A percentile compares a stretch with the other conserved stretches of the same genome.
Conservation (phyloP, 2,797 vertebrate genomes). For the Luscinia luscinia region DNA sequence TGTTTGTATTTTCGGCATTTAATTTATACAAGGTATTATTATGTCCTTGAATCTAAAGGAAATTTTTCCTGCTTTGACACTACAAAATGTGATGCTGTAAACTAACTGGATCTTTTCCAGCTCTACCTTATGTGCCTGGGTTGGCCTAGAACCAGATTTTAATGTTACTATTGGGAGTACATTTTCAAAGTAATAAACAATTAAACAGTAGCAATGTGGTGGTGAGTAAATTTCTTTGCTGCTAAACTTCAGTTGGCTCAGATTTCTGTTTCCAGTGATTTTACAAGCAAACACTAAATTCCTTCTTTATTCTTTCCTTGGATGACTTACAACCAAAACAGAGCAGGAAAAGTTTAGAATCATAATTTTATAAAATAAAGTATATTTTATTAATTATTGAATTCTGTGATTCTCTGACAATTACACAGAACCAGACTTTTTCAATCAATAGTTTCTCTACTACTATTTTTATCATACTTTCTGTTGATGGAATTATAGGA, state of each 20-base stretch:
- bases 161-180: slow-evolving; percentile 39
- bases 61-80: slow-evolving; percentile 16
- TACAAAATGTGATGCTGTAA: slow-evolving; percentile 23
- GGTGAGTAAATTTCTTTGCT: slow-evolving; percentile 28
- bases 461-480: neutral
- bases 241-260: slow-evolving; percentile 30
- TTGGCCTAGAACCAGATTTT: slow-evolving; percentile 34
- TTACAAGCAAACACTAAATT: slow-evolving; percentile 40
- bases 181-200: slow-evolving; percentile 58
- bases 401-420: neutral
- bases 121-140: slow-evolving; percentile 24
- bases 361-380: neutral
- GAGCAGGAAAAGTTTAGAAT: neutral
- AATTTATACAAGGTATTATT: slow-evolving; percentile 22
- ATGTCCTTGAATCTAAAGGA: slow-evolving; percentile 17
- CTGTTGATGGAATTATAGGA: neutral
- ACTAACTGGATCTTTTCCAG: slow-evolving; percentile 33
- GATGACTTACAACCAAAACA: slow-evolving; percentile 7
- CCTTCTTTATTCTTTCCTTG: slow-evolving; percentile 15
- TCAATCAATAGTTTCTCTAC: neutral
- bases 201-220: slow-evolving; percentile 26
- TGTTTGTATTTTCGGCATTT: slow-evolving; percentile 37
- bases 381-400: neutral
- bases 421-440: neutral
- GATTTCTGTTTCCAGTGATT: slow-evolving; percentile 52